Percentiles rank a stretch among this genome's conserved stretches.
Evolutionary conservation across 2,888 invertebrate genomes (phyloP).

Genomic region (Tanytarsus gracilentus): DNA sequence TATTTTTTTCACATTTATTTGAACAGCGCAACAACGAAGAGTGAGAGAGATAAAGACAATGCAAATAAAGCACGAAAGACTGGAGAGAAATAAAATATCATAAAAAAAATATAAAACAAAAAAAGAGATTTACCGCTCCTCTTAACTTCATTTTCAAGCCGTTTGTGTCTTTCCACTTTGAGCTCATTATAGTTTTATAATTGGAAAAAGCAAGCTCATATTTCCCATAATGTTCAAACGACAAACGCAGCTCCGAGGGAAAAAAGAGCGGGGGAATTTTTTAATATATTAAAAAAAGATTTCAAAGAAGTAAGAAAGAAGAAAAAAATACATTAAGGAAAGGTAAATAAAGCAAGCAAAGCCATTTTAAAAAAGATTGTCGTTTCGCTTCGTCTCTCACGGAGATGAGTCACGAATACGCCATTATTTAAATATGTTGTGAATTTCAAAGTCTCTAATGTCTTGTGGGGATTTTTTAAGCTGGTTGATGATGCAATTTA

Average conservation of each 20-base stretch:
- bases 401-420: not conserved
- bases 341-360: slow-evolving; percentile 15
- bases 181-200: slow-evolving; percentile 27
- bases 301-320: not conserved
- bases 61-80: slow-evolving; percentile 24
- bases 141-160: slow-evolving; percentile 1
- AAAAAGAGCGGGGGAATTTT: slow-evolving; percentile 2
- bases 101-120: slow-evolving; percentile 16
- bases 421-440: not conserved
- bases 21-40: slow-evolving; percentile 11
- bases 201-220: slow-evolving; percentile 14
- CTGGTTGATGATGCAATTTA: too few species aligned
- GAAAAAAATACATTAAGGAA: slow-evolving; percentile 24
- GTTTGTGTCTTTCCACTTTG: slow-evolving; percentile 1
- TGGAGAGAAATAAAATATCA: slow-evolving; percentile 12
- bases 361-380: slow-evolving; percentile 21
- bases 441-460: not conserved
- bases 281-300: not conserved
- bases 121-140: slow-evolving; percentile 29
- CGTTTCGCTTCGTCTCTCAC: not conserved
- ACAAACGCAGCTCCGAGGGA: too few species aligned
- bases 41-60: slow-evolving; percentile 22
- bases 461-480: too few species aligned
- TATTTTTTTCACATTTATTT: slow-evolving; percentile 12
- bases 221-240: slow-evolving; percentile 19